These are phyloP conservation scores for Zeugodacus cucurbitae DNA, from an alignment of 1,140 invertebrate genomes.

Conservation along the genomic window DNA sequence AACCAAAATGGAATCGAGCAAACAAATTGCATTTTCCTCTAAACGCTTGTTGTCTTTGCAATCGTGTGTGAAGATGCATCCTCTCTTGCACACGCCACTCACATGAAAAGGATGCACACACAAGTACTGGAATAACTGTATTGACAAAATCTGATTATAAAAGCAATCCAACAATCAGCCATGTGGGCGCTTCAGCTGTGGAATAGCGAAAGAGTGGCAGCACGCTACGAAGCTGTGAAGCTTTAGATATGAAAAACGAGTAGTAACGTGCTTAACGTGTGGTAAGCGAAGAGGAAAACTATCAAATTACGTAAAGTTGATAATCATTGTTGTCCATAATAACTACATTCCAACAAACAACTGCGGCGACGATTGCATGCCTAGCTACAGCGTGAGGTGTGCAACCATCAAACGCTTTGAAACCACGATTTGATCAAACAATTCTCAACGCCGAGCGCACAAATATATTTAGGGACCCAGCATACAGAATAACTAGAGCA, in stretches of 20 bases:
- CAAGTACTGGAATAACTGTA: background rate
- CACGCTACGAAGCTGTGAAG: no score
- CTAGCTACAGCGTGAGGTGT: no score
- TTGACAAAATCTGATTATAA: background rate
- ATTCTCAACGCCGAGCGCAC: no score
- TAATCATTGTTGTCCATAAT: background rate
- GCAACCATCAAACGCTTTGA: background rate
- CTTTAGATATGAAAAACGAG: background rate
- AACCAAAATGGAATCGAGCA: no score
- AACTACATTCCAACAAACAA: no score
- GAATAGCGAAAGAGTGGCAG: no score
- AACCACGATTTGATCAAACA: no score
- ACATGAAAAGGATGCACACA: background rate
- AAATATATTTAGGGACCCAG: no score
- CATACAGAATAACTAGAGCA: no score
- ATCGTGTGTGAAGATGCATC: no score
- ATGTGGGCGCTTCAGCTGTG: background rate
- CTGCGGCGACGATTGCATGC: no score
- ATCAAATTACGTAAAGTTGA: conserved; percentile 35
- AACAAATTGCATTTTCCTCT: background rate
- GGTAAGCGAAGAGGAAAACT: conserved; percentile 26
- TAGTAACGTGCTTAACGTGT: background rate
- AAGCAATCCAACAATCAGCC: background rate
- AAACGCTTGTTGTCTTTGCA: background rate
- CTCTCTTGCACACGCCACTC: no score